A percentile compares a stretch with the other conserved stretches of the same genome.
Evolutionary conservation across 2,888 invertebrate species (phyloP).

Genomic region (Slavum lentiscoides): DNA sequence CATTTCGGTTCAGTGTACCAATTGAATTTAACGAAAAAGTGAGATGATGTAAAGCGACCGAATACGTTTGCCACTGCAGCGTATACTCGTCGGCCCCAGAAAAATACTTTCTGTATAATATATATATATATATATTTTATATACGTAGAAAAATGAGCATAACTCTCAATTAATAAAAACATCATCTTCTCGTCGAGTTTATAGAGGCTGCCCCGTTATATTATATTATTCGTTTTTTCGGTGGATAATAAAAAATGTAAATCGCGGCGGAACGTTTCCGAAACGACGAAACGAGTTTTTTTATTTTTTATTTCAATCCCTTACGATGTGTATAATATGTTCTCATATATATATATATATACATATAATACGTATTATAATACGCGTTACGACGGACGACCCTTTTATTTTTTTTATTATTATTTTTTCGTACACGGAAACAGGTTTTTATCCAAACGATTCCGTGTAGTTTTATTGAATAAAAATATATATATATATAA

Average conservation of each 20-base stretch:
- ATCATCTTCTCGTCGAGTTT: background rate
- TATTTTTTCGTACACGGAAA: background rate
- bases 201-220: too few species aligned
- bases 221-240: too few species aligned
- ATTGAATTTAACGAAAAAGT: too few species aligned
- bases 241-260: constrained; percentile 9
- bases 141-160: too few species aligned
- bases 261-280: background rate
- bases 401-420: background rate
- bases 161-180: background rate
- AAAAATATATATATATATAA: background rate
- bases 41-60: too few species aligned
- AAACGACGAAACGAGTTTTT: constrained; percentile 7
- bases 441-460: constrained; percentile 11
- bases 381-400: background rate
- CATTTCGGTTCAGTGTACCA: too few species aligned
- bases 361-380: too few species aligned
- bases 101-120: background rate
- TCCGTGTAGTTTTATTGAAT: constrained; percentile 9
- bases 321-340: background rate
- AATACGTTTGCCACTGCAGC: too few species aligned
- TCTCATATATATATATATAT: background rate
- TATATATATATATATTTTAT: too few species aligned
- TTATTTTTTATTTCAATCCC: background rate
- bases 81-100: too few species aligned